phyloP scores from a whole-genome alignment of 2,888 invertebrate genomes.

The Phanerotoma sp. region DNA sequence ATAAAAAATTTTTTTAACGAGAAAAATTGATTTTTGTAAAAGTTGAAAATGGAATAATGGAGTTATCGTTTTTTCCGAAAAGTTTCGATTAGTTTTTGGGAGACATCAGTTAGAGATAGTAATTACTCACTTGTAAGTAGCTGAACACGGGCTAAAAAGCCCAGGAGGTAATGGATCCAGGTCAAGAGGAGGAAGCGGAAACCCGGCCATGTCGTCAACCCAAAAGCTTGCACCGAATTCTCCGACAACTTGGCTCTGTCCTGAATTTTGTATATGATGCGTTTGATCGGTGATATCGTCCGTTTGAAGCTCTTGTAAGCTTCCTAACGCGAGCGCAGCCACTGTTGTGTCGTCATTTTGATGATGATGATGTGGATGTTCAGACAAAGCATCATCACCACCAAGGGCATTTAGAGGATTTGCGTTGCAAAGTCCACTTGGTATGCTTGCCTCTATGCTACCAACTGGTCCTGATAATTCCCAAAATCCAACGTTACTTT shows the following conservation, averaged over 20 bases:
- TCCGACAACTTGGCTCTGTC: constrained; percentile 49
- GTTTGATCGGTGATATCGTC: constrained; percentile 50
- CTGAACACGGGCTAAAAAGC: constrained; percentile 81
- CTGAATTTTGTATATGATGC: constrained; percentile 38
- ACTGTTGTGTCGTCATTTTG: constrained; percentile 33
- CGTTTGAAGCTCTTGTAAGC: constrained; percentile 52
- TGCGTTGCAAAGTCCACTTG: constrained; percentile 48
- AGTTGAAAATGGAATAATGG: too few species aligned
- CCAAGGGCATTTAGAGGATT: constrained; percentile 50
- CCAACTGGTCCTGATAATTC: constrained; percentile 50
- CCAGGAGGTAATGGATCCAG: constrained; percentile 86
- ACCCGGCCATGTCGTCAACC: constrained; percentile 83
- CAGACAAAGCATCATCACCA: constrained; percentile 46
- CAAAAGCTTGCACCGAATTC: constrained; percentile 62
- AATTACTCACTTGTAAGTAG: constrained; percentile 71
- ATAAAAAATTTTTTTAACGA: too few species aligned
- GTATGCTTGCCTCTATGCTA: constrained; percentile 55
- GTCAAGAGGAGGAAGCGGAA: constrained; percentile 80
- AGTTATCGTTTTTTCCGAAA: too few species aligned
- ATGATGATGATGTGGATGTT: constrained; percentile 28
- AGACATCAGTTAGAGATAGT: neutral
- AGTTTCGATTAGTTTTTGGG: neutral
- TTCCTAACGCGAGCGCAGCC: constrained; percentile 14
- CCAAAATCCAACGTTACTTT: neutral
- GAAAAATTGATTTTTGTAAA: too few species aligned